Evolutionary conservation across 2,888 invertebrate genomes (phyloP), one percentile per base, ranked within the genome.

Genomic region (Lepidonotus clava): DNA sequence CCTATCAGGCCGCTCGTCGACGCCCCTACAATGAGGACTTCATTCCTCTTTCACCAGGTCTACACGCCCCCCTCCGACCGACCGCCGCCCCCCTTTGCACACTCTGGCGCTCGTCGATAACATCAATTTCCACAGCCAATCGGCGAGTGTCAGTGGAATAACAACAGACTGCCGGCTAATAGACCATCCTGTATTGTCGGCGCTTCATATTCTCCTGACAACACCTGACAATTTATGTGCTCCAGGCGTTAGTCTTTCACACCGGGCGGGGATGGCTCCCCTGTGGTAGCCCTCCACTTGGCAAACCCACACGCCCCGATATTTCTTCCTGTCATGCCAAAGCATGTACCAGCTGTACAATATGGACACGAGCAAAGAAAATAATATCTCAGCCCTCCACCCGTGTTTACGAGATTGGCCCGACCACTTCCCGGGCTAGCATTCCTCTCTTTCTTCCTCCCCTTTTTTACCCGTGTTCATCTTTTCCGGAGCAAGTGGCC

Each of bases 191-290:
- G 61, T 38, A 71, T 71, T 71, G 71, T 71, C 71, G 38, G 14
- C 71, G 21, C 71, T n/a, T 71, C 71, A 18, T 38, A 34, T 38
- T 71, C 38, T 21, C 21, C 36, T 71, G 71, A 38, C 71, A 38
- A 71, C 71, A 71, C 71, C 71, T 71, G 71, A 34, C 71, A 38
- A 71, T 61, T 61, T 61, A 61, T 61, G 61, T 32, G 61, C 61
- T 28, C 24, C 28, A 61, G 61, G 61, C 61, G 61, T 61, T 28
- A 61, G 61, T 61, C 61, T 61, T 61, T 61, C 61, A 61, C 21
- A 32, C 32, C 24, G 61, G 61, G 24, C n/a, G 24, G 28, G 46
- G 46, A 46, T 18, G 46, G 8, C 71, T n/a, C 14, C 36, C 36
- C 11, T 34, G 71, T 1, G 34, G 71, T 18, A 5, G 24, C n/a